A percentile compares a stretch with the other conserved stretches of the same genome.
phyloP scores from a whole-genome alignment of 2,888 invertebrate genomes.

The Halictus ligatus region DNA sequence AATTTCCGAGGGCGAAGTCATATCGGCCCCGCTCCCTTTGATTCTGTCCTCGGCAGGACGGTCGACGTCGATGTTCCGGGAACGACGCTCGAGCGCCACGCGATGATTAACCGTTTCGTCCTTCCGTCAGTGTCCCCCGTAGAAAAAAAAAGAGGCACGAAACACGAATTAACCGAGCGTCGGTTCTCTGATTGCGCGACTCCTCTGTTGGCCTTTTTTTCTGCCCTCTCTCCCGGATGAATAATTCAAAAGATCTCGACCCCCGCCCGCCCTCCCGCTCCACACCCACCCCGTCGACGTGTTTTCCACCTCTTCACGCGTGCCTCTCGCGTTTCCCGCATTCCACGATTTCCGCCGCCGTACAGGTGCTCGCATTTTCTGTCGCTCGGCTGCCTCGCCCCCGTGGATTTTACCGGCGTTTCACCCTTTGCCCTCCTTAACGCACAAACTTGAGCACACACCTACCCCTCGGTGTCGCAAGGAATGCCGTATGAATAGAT shows the following conservation, averaged over 20 bases:
- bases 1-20: conserved; percentile 68
- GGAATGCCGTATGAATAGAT: background rate
- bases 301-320: conserved; percentile 32
- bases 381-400: background rate
- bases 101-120: conserved; percentile 68
- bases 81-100: conserved; percentile 30
- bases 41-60: conserved; percentile 12
- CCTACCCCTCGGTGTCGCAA: background rate
- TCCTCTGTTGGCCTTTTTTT: conserved; percentile 60
- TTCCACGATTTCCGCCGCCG: conserved; percentile 34
- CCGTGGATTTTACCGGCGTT: conserved; percentile 45
- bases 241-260: conserved; percentile 63
- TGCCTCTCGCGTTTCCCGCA: conserved; percentile 45
- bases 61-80: conserved; percentile 24
- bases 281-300: conserved; percentile 17
- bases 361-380: conserved; percentile 38
- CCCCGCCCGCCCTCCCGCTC: too few relatives aligned
- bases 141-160: conserved; percentile 61
- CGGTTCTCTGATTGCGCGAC: conserved; percentile 68
- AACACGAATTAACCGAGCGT: conserved; percentile 72
- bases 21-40: conserved; percentile 51
- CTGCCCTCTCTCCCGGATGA: conserved; percentile 48
- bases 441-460: conserved; percentile 1
- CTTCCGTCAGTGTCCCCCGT: conserved; percentile 51
- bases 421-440: conserved; percentile 13